phyloP scores from a whole-genome alignment of 1,140 invertebrate genomes.

The Eurytemora carolleeae region DNA sequence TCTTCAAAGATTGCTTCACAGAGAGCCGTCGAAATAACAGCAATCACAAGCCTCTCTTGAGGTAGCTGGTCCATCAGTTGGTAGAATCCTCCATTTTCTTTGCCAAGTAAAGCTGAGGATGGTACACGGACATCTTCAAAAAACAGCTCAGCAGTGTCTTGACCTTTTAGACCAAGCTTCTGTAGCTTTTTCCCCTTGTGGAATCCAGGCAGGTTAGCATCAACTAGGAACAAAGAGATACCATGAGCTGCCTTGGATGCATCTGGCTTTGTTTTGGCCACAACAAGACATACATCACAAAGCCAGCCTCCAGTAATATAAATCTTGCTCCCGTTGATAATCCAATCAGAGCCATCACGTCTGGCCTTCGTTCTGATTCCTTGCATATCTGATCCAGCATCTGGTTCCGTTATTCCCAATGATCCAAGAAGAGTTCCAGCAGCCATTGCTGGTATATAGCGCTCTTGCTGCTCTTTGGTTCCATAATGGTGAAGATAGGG shows the following conservation, averaged over 20 bases:
- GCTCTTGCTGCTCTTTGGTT: constrained; percentile 28
- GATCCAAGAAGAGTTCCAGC: constrained; percentile 24
- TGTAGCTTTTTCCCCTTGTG: constrained; percentile 29
- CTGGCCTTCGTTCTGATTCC: constrained; percentile 29
- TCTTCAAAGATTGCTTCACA: constrained; percentile 32
- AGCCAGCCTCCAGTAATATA: constrained; percentile 33
- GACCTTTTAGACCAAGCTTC: constrained; percentile 30
- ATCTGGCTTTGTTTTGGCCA: constrained; percentile 28
- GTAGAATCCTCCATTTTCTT: constrained; percentile 30
- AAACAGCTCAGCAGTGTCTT: constrained; percentile 33
- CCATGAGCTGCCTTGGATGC: constrained; percentile 30
- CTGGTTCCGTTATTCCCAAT: constrained; percentile 1
- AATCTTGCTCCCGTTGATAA: constrained; percentile 30
- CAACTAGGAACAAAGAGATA: constrained; percentile 31
- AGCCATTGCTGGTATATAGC: constrained; percentile 28
- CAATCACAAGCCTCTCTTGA: constrained; percentile 30
- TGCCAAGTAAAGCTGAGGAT: constrained; percentile 26
- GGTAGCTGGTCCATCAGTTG: constrained; percentile 32
- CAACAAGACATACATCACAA: constrained; percentile 29
- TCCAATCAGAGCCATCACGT: constrained; percentile 29
- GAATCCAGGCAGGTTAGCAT: constrained; percentile 29
- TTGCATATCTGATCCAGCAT: constrained; percentile 27
- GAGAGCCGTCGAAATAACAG: constrained; percentile 23
- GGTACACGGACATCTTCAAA: constrained; percentile 32
- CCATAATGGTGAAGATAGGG: constrained; percentile 31